These are phyloP conservation scores for Cabera pusaria DNA, from an alignment of 2,888 invertebrate genomes.

Conservation along the genomic window DNA sequence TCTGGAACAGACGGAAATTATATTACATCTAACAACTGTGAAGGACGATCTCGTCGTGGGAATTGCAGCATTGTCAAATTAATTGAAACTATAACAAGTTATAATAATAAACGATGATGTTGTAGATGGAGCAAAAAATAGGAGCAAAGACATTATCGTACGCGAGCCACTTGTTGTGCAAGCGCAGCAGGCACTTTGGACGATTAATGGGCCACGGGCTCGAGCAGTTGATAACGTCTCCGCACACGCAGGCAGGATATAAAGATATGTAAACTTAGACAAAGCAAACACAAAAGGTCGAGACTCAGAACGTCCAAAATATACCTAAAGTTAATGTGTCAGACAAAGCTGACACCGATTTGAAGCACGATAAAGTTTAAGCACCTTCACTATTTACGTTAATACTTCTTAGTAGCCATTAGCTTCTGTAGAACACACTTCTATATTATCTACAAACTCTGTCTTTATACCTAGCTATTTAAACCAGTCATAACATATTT, in stretches of 20 bases:
- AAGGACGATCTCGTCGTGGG: constrained; percentile 14
- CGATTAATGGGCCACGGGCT: constrained; percentile 71
- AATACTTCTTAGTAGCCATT: constrained; percentile 14
- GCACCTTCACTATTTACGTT: constrained; percentile 19
- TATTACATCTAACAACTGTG: constrained; percentile 9
- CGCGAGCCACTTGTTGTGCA: constrained; percentile 69
- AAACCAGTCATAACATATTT: constrained; percentile 24
- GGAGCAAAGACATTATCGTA: constrained; percentile 51
- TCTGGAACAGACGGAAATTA: constrained; percentile 30
- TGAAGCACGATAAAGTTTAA: constrained; percentile 14
- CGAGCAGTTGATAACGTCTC: constrained; percentile 72
- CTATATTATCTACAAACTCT: constrained; percentile 18
- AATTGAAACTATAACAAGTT: constrained; percentile 4
- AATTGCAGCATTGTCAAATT: constrained; percentile 10
- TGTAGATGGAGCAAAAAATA: constrained; percentile 36
- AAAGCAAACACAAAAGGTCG: constrained; percentile 49
- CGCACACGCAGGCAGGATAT: constrained; percentile 51
- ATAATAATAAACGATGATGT: constrained; percentile 13
- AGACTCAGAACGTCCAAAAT: constrained; percentile 20
- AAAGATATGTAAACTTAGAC: constrained; percentile 53
- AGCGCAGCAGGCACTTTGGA: constrained; percentile 59
- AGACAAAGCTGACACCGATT: constrained; percentile 21
- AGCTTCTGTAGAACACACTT: constrained; percentile 10
- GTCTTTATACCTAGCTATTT: constrained; percentile 16
- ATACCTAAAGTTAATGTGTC: constrained; percentile 13